Base-by-base conservation (phyloP, 2,113 vertebrate genomes). In the Epinephelus fuscoguttatus region DNA sequence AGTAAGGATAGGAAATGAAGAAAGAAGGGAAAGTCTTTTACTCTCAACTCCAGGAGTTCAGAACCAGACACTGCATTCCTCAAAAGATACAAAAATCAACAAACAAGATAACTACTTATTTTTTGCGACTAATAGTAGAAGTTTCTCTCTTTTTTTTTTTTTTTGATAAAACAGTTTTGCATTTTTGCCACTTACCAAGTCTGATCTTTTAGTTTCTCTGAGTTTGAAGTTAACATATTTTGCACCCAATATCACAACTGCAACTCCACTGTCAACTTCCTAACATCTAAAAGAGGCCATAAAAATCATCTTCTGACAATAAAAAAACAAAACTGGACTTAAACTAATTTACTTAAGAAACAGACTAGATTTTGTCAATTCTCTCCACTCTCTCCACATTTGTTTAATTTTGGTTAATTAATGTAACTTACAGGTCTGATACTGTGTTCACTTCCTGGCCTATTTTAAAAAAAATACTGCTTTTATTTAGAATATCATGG, bases 81-180 rank as follows among this genome's bases (percentile, higher is more conserved):
- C n/a, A 42, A 76, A 61, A 73, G 18, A 77, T 4, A 33, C 37
- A 66, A 37, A 66, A 60, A 66, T 62, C 4, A 56, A 21, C 4
- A 49, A 27, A 45, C 21, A 56, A 45, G 18, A 52, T 18, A 57
- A 4, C 4, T 1, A 4, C 6, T 21, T 12, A 8, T 1, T 23
- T 55, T 53, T 60, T 11, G 47, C 45, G 19, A 27, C 4, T 4
- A n/a, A 30, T 30, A 23, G 42, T 50, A 23, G 15, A 60, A 25
- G 15, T 3, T 0, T 3, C 4, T 14, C 0, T 21, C 30, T 59
- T n/a, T 42, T 33, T 61, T 7, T 8, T 30, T 4, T 4, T 30
- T 30, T 30, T 30, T 27, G 33, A 7, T 6, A 37, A 6, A 37
- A 71, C 0, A n/a, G 1, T 8, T 67, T 37, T 81, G 18, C 50